These are phyloP conservation scores for Spilosoma lubricipeda DNA, from an alignment of 2,888 invertebrate species.

Conservation along the genomic window DNA sequence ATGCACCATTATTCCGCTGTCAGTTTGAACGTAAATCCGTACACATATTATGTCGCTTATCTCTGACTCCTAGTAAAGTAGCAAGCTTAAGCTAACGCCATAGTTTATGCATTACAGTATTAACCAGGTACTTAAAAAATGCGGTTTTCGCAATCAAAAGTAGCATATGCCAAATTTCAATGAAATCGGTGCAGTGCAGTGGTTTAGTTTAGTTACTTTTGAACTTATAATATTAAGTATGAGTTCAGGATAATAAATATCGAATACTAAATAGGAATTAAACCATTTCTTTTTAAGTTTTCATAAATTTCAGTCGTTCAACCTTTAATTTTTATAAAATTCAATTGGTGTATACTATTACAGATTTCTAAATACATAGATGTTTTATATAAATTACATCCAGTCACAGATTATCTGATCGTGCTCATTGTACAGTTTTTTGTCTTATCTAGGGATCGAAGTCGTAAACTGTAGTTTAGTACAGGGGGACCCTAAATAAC, in stretches of 20 bases:
- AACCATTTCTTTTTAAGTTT: neutral
- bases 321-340: too few species aligned
- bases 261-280: neutral
- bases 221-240: neutral
- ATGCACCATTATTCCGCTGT: neutral
- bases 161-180: too few species aligned
- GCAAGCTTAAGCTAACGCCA: neutral
- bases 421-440: too few species aligned
- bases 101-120: neutral
- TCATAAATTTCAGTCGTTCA: too few species aligned
- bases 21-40: neutral
- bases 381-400: neutral
- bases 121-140: neutral
- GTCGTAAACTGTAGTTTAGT: too few species aligned
- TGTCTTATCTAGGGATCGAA: too few species aligned
- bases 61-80: neutral
- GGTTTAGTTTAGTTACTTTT: too few species aligned
- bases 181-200: too few species aligned
- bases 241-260: neutral
- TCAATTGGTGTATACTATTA: neutral
- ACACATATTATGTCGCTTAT: neutral
- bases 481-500: too few species aligned
- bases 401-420: neutral
- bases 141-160: too few species aligned
- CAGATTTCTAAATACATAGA: neutral